Percentiles rank a stretch among this genome's conserved stretches.
These are phyloP conservation scores for Seriola dumerili DNA, from an alignment of 2,113 vertebrate genomes.

Conservation along the genomic window DNA sequence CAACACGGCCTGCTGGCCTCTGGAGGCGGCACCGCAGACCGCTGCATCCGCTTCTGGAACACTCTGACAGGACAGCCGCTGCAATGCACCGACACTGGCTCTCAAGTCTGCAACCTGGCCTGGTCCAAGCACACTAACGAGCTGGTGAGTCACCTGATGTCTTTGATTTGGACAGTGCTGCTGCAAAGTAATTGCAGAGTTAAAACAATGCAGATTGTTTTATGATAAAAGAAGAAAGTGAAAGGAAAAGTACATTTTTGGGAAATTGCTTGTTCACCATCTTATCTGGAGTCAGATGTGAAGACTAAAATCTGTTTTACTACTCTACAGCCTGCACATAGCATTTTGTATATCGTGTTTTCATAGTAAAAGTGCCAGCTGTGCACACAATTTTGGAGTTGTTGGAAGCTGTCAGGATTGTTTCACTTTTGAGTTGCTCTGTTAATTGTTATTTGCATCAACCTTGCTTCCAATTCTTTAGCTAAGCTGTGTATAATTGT, in stretches of 20 bases:
- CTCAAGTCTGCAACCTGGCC: slow-evolving; percentile 98
- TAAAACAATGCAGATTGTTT: not conserved
- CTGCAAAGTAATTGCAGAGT: not conserved
- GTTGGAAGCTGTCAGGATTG: too few species aligned
- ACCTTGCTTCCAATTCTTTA: not conserved
- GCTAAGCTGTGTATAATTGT: not conserved
- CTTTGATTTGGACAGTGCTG: not conserved
- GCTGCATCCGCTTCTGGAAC: slow-evolving; percentile 99
- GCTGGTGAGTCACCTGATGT: slow-evolving; percentile 85
- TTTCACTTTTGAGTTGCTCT: not conserved
- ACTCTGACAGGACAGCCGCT: slow-evolving; percentile 95
- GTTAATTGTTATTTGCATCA: not conserved
- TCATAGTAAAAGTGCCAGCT: not conserved
- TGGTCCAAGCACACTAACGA: slow-evolving; percentile 99
- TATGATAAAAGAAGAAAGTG: not conserved
- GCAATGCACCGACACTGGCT: slow-evolving; percentile 97
- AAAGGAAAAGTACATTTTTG: not conserved
- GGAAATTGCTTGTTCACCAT: not conserved
- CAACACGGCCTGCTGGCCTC: slow-evolving; percentile 97
- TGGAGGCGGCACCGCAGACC: slow-evolving; percentile 94
- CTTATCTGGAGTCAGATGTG: not conserved
- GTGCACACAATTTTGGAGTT: not conserved
- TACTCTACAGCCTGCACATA: too few species aligned
- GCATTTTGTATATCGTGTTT: not conserved
- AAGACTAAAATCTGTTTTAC: not conserved